phyloP scores from a whole-genome alignment of 2,113 vertebrate species.

The Hassar affinis region DNA sequence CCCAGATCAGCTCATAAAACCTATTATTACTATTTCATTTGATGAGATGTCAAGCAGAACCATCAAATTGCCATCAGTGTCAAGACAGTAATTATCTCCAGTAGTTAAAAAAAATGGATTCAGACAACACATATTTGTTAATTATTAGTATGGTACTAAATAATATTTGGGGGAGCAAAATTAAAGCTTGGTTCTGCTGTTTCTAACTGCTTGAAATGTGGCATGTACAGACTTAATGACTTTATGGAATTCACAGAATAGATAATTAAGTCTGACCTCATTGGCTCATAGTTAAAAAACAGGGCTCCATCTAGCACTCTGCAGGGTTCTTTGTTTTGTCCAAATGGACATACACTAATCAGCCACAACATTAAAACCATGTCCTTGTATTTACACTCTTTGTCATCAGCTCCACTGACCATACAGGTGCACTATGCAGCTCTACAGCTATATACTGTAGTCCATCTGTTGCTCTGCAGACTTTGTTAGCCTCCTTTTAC shows the following conservation, averaged over 20 bases:
- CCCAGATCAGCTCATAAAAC: not conserved
- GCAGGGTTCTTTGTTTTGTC: not conserved
- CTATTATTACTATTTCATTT: slow-evolving; percentile 8
- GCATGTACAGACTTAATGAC: not conserved
- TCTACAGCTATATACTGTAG: too few species aligned
- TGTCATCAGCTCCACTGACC: too few species aligned
- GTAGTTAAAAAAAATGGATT: slow-evolving; percentile 1
- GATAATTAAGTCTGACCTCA: not conserved
- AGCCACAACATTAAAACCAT: too few species aligned
- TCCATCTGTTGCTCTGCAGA: too few species aligned
- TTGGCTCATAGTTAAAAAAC: not conserved
- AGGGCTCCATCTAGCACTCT: not conserved
- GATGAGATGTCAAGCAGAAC: slow-evolving; percentile 27
- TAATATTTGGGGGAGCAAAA: not conserved
- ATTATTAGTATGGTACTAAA: not conserved
- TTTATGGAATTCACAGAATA: not conserved
- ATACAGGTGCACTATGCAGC: too few species aligned
- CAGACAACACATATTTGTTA: not conserved
- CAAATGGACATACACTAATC: not conserved
- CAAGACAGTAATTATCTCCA: slow-evolving; percentile 4
- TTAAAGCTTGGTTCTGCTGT: not conserved
- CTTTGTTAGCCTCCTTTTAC: too few species aligned
- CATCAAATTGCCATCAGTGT: not conserved
- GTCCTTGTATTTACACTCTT: too few species aligned
- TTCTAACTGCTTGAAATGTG: not conserved